A percentile compares a stretch with the other conserved stretches of the same genome.
phyloP scores from a whole-genome alignment of 2,888 invertebrate species.

The Microctonus hyperodae region DNA sequence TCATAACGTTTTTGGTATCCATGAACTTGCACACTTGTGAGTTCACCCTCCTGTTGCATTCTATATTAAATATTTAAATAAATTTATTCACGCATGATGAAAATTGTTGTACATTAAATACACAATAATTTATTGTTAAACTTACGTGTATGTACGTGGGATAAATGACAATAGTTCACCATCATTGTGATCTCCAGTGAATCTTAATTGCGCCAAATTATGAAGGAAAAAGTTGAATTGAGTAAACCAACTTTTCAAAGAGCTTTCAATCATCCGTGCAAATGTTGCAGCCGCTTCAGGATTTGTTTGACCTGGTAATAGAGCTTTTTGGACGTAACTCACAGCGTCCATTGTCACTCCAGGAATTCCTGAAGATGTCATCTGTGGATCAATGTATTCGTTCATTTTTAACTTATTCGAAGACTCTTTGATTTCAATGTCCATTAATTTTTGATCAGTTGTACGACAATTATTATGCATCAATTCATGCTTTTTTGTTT shows the following conservation, averaged over 20 bases:
- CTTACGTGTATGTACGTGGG: slow-evolving; percentile 91
- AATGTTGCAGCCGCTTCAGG: slow-evolving; percentile 97
- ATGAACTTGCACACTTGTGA: slow-evolving; percentile 84
- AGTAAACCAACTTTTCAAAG: slow-evolving; percentile 91
- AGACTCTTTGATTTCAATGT: slow-evolving; percentile 49
- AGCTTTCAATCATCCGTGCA: slow-evolving; percentile 94
- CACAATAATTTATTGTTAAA: slow-evolving; percentile 44
- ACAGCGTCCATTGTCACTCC: slow-evolving; percentile 93
- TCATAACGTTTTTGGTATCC: slow-evolving; percentile 95
- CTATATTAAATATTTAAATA: slow-evolving; percentile 63
- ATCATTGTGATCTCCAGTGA: slow-evolving; percentile 84
- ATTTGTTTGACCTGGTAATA: slow-evolving; percentile 88
- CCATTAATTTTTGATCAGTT: slow-evolving; percentile 43
- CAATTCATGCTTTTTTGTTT: slow-evolving; percentile 29
- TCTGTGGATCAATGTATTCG: slow-evolving; percentile 67
- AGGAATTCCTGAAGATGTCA: slow-evolving; percentile 90
- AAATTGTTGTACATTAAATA: not conserved
- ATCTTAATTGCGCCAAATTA: slow-evolving; percentile 92
- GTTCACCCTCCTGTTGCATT: slow-evolving; percentile 87
- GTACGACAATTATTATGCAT: slow-evolving; percentile 30
- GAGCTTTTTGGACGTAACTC: slow-evolving; percentile 87
- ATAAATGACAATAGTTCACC: slow-evolving; percentile 90
- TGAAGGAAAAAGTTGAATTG: slow-evolving; percentile 99
- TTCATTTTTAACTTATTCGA: slow-evolving; percentile 50
- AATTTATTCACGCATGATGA: not conserved